Evolutionary conservation across 2,113 vertebrate species (phyloP).

Genomic region (Haemorhous mexicanus): DNA sequence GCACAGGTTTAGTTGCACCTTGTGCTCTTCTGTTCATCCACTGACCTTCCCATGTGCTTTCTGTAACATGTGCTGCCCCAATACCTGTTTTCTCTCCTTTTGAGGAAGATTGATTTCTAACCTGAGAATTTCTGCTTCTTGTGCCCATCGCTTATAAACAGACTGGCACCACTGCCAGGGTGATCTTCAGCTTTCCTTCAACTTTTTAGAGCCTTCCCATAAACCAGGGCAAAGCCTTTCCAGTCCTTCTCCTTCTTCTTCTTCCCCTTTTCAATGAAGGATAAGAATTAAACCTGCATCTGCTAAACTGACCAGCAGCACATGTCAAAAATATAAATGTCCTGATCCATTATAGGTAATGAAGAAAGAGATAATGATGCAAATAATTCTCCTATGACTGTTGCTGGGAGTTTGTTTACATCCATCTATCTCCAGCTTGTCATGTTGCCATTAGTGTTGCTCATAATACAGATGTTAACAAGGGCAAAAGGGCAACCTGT

Average conservation of each 20-base stretch:
- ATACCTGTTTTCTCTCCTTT: background rate
- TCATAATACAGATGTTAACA: slow-evolving; percentile 55
- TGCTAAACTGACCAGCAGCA: slow-evolving; percentile 19
- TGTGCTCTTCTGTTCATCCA: background rate
- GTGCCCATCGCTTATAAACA: background rate
- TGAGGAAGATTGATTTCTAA: background rate
- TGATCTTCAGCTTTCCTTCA: background rate
- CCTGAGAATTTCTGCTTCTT: background rate
- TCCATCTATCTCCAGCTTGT: slow-evolving; percentile 42
- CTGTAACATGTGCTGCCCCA: background rate
- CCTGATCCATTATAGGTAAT: slow-evolving; percentile 27
- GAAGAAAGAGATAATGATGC: slow-evolving; percentile 50
- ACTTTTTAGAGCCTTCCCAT: background rate
- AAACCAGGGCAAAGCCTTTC: background rate
- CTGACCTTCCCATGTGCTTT: background rate
- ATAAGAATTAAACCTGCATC: background rate
- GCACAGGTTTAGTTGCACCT: background rate
- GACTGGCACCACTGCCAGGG: background rate
- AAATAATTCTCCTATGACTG: slow-evolving; percentile 6
- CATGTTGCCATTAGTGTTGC: slow-evolving; percentile 33
- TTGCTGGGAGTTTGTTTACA: slow-evolving; percentile 16
- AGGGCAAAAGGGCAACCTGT: background rate
- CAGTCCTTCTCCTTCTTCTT: background rate
- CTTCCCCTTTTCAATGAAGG: background rate
- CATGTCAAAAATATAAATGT: slow-evolving; percentile 13